Evolutionary conservation across 1,140 invertebrate genomes (phyloP).

Genomic region (Stratiolaelaps scimitus): DNA sequence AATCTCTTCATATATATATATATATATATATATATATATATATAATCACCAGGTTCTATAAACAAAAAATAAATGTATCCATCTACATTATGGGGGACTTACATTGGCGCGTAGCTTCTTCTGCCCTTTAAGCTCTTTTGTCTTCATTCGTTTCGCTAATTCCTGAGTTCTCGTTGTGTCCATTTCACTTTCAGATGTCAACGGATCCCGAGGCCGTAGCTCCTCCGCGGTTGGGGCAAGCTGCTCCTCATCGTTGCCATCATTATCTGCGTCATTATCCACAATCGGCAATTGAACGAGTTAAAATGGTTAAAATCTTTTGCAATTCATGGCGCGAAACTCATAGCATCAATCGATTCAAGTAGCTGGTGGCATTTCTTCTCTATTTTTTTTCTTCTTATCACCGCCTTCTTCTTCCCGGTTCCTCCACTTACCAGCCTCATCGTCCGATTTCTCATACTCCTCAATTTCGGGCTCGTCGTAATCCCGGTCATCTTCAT

Average conservation of each 20-base stretch:
- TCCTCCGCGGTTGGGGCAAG: conserved; percentile 11
- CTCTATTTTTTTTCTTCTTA: too few species aligned
- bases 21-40: too few species aligned
- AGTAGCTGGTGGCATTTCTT: too few species aligned
- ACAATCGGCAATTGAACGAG: too few species aligned
- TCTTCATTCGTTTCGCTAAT: neutral
- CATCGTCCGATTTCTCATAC: conserved; percentile 39
- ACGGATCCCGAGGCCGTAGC: conserved; percentile 31
- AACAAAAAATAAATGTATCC: too few species aligned
- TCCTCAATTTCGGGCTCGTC: conserved; percentile 39
- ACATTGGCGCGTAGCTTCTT: conserved; percentile 21
- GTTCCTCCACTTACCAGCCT: conserved; percentile 35
- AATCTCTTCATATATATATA: too few species aligned
- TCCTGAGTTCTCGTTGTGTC: neutral
- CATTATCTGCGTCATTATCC: conserved; percentile 23
- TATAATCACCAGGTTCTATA: too few species aligned
- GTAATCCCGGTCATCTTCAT: conserved; percentile 35
- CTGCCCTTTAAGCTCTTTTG: conserved; percentile 8
- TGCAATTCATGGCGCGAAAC: too few species aligned
- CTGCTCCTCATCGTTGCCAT: conserved; percentile 24
- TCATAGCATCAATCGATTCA: too few species aligned
- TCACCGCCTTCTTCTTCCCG: too few species aligned
- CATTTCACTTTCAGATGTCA: conserved; percentile 15
- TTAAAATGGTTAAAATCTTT: too few species aligned
- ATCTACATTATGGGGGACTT: too few species aligned